Base-by-base conservation (phyloP, 1,140 invertebrate genomes). In the Drosophila quadrilineata region DNA sequence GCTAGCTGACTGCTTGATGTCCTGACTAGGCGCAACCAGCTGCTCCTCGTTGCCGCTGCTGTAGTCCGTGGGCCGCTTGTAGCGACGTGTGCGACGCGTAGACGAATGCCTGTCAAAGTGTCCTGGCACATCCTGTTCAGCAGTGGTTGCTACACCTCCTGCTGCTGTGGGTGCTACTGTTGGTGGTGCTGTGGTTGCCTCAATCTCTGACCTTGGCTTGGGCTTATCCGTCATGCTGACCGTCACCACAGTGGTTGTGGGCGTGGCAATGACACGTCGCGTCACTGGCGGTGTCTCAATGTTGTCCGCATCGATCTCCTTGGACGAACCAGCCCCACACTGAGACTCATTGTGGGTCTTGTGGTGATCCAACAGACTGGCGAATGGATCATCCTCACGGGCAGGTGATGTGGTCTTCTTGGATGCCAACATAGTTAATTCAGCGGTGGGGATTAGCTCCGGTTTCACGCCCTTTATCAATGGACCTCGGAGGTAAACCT, bases 291-390 rank as follows among this genome's bases (percentile, higher is more conserved):
- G 96, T 3, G 96, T 97, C 91, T 97, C 96, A 10, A 97, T 95
- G 69, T 97, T 97, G 68, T 97, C 96, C 2, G 95, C 95, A 87
- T 97, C 96, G 6, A 97, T 96, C 84, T 97, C 95, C 17, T 95
- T 93, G 77, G 94, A 94, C 8, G 62, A 57, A 2, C 35, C 62
- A n/a, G 48, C 24, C 17, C 21, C 24, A 46, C 54, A 54, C 68
- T 75, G 91, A 90, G 66, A 93, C 88, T 71, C 90, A 74, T 84
- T 93, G 60, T 65, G 74, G 59, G 48, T 87, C 60, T 71, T 84
- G 70, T 68, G 74, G 50, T 74, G 79, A 48, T 71, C 86, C 31
- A 71, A 43, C 52, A 77, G 38, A 24, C 63, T 69, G 68, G 75
- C 63, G 45, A 79, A 75, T 17, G 73, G 75, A 46, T 87, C 71